Base-by-base conservation (phyloP, 2,113 vertebrate species). In the Catharus bicknelli region DNA sequence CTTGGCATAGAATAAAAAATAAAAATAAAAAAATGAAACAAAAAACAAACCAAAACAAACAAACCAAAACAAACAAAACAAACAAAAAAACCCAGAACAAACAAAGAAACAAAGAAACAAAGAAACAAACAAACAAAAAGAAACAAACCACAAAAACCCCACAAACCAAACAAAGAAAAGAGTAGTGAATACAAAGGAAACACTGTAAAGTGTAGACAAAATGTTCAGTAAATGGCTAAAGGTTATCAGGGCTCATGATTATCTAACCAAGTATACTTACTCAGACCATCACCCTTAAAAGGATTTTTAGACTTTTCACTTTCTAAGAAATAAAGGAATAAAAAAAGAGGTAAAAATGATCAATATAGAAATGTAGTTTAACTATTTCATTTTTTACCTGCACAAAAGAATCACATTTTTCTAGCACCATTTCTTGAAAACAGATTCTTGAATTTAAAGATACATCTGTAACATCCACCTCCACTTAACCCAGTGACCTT, bases 171-270 rank as follows among this genome's bases (percentile, higher is more conserved):
- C 38, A 92, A 36, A 90, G 34, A 20, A 32, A 29, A 13, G 43
- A 89, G 53, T 25, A 86, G 63, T 55, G 82, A 94, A 79, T n/a
- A 51, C 69, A 75, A 88, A 67, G 16, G 34, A 87, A 95, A 72
- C 20, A 42, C 10, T 75, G 7, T n/a, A 43, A 77, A 77, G n/a
- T 18, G 27, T 53, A 54, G 11, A 83, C 47, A 70, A 70, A 90
- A 90, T 19, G 34, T 25, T 81, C 25, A 7, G 10, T 38, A 73
- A 77, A 55, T 9, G 20, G 48, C 25, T 63, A 85, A 94, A 83
- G 38, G 47, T n/a, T 69, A 32, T 48, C 25, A 54, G 8, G 80
- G 34, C 9, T 93, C 57, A 50, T 19, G 13, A 81, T 86, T 83
- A 70, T 40, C 55, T 86, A 61, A 22, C 16, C n/a, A 91, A 93